Percentiles rank a stretch among this genome's conserved stretches.
phyloP scores from a whole-genome alignment of 2,797 vertebrate genomes.

The Hozukius guyotensis region DNA sequence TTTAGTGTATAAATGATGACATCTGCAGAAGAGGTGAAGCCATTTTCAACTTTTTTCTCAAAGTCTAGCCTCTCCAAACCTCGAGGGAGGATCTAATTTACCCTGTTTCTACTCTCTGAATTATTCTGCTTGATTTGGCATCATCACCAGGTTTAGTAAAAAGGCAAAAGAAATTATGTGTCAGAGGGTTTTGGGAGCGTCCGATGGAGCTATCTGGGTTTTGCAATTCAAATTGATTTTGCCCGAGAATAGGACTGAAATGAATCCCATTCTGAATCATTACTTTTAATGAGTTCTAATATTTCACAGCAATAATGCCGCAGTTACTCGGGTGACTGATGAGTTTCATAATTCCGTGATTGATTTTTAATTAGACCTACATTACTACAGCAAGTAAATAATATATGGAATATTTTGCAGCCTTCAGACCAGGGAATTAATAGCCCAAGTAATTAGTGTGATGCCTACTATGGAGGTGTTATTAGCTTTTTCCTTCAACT shows the following conservation, averaged over 20 bases:
- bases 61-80: not conserved
- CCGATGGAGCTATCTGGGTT: constrained; percentile 17
- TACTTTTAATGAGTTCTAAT: constrained; percentile 72
- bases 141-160: constrained; percentile 9
- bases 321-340: constrained; percentile 53
- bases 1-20: constrained; percentile 44
- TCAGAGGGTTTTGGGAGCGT: not conserved
- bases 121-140: constrained; percentile 30
- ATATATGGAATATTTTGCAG: constrained; percentile 47
- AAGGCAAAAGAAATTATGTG: not conserved
- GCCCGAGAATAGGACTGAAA: constrained; percentile 49
- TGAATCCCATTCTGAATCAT: constrained; percentile 66
- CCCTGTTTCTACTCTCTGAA: not conserved
- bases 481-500: not conserved
- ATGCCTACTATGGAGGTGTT: constrained; percentile 10
- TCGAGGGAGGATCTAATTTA: not conserved
- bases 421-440: constrained; percentile 35
- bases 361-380: constrained; percentile 69
- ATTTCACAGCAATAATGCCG: constrained; percentile 58
- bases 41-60: constrained; percentile 1
- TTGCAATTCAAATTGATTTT: constrained; percentile 61
- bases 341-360: constrained; percentile 55
- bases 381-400: constrained; percentile 51
- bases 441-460: constrained; percentile 2
- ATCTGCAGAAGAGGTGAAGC: constrained; percentile 8